These are phyloP conservation scores for Macroramphosus scolopax DNA, from an alignment of 2,797 vertebrate genomes.

Conservation along the genomic window DNA sequence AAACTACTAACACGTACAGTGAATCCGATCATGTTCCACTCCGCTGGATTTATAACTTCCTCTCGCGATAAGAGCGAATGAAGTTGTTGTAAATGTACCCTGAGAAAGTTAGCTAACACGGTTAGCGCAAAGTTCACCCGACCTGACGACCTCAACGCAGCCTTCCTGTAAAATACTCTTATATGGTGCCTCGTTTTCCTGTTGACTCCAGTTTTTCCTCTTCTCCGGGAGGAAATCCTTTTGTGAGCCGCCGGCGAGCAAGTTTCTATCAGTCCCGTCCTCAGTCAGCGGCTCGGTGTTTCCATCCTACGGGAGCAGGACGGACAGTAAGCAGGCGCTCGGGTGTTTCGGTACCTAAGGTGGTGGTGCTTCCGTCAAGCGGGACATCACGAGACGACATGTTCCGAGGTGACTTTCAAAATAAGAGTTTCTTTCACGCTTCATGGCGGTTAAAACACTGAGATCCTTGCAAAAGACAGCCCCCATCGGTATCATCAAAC, in stretches of 20 bases:
- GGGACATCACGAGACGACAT: accelerated
- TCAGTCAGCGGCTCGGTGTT: background rate
- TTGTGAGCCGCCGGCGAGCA: background rate
- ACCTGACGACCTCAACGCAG: conserved; percentile 18
- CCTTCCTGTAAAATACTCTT: no score
- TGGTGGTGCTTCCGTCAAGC: conserved; percentile 11
- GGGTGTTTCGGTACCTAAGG: conserved; percentile 24
- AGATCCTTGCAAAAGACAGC: no score
- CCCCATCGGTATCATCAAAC: no score
- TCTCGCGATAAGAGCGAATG: background rate
- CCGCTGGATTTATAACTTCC: no score
- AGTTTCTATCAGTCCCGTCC: conserved; percentile 13
- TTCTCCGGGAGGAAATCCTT: conserved; percentile 4
- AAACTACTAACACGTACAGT: background rate
- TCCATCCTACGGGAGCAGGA: conserved; percentile 27
- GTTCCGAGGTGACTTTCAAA: conserved; percentile 31
- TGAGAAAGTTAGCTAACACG: conserved; percentile 38
- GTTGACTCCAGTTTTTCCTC: conserved; percentile 21
- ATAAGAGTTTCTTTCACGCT: conserved; percentile 15
- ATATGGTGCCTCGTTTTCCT: background rate
- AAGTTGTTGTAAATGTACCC: background rate
- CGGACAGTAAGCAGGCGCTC: conserved; percentile 13
- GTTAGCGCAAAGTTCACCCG: conserved; percentile 38
- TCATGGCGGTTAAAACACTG: no score
- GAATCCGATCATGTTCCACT: no score